Conservation (phyloP, 1,140 invertebrate genomes). For the Drosophila subobscura region DNA sequence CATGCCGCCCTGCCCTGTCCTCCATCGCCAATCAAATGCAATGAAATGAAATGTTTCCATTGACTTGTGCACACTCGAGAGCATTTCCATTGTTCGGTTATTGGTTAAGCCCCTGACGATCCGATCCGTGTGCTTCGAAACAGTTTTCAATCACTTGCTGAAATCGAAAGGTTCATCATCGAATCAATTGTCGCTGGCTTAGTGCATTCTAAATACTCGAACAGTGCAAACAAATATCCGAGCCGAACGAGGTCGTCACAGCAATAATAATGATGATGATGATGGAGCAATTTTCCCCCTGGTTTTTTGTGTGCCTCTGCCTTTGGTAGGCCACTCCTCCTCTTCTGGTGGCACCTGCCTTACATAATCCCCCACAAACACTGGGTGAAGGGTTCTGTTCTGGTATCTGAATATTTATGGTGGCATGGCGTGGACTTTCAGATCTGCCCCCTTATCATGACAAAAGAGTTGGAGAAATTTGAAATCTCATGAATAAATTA, state of each 20-base stretch:
- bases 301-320: background rate
- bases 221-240: conserved; percentile 17
- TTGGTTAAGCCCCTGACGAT: conserved; percentile 27
- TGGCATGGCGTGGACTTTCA: conserved; percentile 8
- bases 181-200: conserved; percentile 22
- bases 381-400: conserved; percentile 24
- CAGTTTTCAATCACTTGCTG: conserved; percentile 27
- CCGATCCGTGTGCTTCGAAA: conserved; percentile 38
- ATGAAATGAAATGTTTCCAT: conserved; percentile 64
- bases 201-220: conserved; percentile 32
- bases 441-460: conserved; percentile 32
- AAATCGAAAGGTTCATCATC: conserved; percentile 44
- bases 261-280: conserved; percentile 30
- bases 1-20: no score
- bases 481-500: conserved; percentile 56
- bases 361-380: conserved; percentile 20
- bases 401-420: conserved; percentile 38
- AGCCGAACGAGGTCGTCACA: conserved; percentile 26
- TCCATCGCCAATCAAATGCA: conserved; percentile 55
- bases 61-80: conserved; percentile 41
- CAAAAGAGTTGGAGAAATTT: conserved; percentile 26
- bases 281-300: conserved; percentile 37
- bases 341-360: conserved; percentile 5
- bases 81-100: conserved; percentile 38
- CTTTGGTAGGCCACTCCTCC: conserved; percentile 32